Percentiles rank a stretch among this genome's conserved stretches.
These are phyloP conservation scores for Zalophus californianus DNA, from an alignment of 2,797 vertebrate genomes.

Conservation along the genomic window DNA sequence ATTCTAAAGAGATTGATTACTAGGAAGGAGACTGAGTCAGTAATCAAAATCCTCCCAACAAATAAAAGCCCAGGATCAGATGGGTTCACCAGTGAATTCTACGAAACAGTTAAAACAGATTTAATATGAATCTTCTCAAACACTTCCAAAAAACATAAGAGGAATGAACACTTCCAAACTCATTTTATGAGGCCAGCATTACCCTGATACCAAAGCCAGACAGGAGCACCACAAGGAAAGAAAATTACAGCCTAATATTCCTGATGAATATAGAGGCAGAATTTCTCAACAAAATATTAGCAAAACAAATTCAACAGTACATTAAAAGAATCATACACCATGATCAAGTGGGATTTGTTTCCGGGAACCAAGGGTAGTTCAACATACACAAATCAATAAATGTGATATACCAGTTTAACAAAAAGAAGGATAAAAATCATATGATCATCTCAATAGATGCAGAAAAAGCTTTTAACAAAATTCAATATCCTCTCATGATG, in stretches of 20 bases:
- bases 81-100: not conserved
- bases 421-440: not conserved
- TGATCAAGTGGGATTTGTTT: not conserved
- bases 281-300: not conserved
- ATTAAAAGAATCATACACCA: not conserved
- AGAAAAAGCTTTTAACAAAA: not conserved
- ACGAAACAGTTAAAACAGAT: not conserved
- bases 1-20: not conserved
- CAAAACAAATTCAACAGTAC: not conserved
- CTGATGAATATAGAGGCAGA: not conserved
- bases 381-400: not conserved
- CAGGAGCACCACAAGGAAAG: not conserved
- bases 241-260: not conserved
- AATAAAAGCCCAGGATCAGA: not conserved
- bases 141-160: not conserved
- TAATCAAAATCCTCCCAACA: not conserved
- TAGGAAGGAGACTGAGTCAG: not conserved
- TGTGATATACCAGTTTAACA: not conserved
- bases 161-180: not conserved
- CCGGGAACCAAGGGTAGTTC: not conserved
- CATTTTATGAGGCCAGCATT: not conserved
- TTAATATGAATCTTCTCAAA: slow-evolving; percentile 1
- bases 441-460: not conserved
- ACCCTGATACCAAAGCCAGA: not conserved
- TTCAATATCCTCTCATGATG: not conserved